Evolutionary conservation across 2,113 vertebrate genomes (phyloP).

Genomic region (Hipposideros armiger): DNA sequence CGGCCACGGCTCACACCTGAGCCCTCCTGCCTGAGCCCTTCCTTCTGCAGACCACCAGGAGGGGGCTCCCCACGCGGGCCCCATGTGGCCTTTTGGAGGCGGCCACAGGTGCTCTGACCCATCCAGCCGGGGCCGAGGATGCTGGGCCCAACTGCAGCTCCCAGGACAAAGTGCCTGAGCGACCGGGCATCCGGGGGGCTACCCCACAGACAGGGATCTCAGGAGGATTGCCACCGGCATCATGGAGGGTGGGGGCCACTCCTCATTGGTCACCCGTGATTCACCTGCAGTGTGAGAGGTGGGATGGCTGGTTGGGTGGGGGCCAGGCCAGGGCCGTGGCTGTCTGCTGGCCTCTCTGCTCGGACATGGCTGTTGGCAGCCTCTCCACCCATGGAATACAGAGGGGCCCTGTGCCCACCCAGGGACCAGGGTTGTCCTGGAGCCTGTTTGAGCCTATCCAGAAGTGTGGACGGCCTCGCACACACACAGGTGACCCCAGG

Average conservation of each 20-base stretch:
- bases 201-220: too few relatives aligned
- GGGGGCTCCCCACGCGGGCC: too few relatives aligned
- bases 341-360: not conserved
- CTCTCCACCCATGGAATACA: not conserved
- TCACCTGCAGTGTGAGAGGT: not conserved
- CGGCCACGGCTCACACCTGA: too few relatives aligned
- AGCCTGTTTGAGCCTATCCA: accelerated
- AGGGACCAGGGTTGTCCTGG: not conserved
- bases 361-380: accelerated
- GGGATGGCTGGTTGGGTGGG: accelerated
- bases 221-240: accelerated
- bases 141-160: too few relatives aligned
- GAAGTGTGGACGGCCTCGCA: accelerated
- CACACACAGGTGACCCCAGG: not conserved
- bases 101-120: too few relatives aligned
- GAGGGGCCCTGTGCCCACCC: not conserved
- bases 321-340: not conserved
- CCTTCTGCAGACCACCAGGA: too few relatives aligned
- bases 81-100: too few relatives aligned
- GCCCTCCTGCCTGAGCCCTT: too few relatives aligned
- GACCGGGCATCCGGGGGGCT: too few relatives aligned
- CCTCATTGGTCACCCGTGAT: accelerated
- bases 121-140: too few relatives aligned
- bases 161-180: too few relatives aligned
- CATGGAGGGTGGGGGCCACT: accelerated